Conservation (phyloP, 2,888 invertebrate species). For the Synergus gifuensis region DNA sequence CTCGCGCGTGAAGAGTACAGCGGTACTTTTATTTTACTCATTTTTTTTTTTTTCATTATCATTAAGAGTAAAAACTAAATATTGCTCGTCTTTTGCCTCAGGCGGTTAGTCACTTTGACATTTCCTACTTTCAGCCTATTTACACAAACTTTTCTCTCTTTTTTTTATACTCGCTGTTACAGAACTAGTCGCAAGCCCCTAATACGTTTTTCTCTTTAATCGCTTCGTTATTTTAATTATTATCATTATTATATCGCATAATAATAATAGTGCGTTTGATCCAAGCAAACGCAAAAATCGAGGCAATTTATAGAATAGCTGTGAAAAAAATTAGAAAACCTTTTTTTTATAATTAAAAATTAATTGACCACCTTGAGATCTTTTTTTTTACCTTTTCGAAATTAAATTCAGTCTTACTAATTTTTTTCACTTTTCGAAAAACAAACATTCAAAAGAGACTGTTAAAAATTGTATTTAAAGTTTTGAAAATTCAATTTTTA, state of each 20-base stretch:
- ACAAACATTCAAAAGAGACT: background rate
- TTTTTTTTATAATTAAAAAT: background rate
- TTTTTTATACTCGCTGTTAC: conserved; percentile 39
- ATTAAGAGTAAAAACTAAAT: conserved; percentile 75
- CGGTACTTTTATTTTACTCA: conserved; percentile 63
- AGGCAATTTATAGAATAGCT: conserved; percentile 65
- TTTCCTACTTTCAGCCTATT: conserved; percentile 71
- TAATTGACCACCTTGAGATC: conserved; percentile 29
- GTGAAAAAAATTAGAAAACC: conserved; percentile 1
- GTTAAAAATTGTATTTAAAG: background rate
- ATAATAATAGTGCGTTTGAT: conserved; percentile 66
- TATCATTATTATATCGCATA: conserved; percentile 41
- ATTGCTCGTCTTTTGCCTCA: conserved; percentile 74
- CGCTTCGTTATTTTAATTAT: conserved; percentile 36
- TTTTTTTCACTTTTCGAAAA: background rate
- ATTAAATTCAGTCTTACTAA: background rate
- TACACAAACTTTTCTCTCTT: conserved; percentile 60
- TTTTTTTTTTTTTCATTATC: conserved; percentile 60
- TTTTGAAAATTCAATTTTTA: background rate
- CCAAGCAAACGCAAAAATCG: conserved; percentile 68
- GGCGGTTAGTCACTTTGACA: conserved; percentile 66
- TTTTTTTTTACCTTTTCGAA: background rate
- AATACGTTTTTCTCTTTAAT: conserved; percentile 40
- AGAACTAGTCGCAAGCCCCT: conserved; percentile 46
- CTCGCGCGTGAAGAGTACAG: conserved; percentile 71